Evolutionary conservation across 2,113 vertebrate genomes (phyloP).

Genomic region (Myiozetetes cayanensis): DNA sequence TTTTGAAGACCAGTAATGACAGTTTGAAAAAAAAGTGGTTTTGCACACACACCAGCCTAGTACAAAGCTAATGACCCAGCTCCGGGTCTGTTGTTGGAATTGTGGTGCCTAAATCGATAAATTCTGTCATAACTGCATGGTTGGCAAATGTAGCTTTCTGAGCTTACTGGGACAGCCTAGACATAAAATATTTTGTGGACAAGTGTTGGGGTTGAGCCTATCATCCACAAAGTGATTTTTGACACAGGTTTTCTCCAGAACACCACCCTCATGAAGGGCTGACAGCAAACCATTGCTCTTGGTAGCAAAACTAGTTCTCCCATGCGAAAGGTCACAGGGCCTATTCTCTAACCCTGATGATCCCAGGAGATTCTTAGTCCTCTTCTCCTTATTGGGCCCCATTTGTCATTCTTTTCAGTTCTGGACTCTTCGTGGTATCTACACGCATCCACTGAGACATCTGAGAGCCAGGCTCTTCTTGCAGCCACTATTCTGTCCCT

Average conservation of each 20-base stretch:
- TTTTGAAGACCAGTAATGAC: neutral
- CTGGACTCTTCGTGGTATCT: neutral
- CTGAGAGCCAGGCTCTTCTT: neutral
- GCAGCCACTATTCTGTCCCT: neutral
- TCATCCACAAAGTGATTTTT: neutral
- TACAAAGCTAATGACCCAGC: neutral
- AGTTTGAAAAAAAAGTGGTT: neutral
- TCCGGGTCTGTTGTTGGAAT: neutral
- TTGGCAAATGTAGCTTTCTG: neutral
- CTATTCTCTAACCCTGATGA: neutral
- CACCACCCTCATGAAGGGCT: neutral
- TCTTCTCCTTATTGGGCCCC: rapidly evolving
- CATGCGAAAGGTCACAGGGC: neutral
- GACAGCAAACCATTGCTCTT: neutral
- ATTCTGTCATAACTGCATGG: neutral
- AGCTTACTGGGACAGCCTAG: neutral
- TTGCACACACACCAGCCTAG: neutral
- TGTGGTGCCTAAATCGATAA: neutral
- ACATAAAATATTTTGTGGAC: neutral
- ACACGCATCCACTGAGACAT: rapidly evolving
- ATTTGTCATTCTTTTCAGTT: neutral
- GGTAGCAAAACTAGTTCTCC: neutral
- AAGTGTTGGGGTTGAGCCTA: neutral
- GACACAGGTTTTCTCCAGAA: neutral
- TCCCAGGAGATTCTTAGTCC: neutral